Percentiles rank a stretch among this genome's conserved stretches.
Evolutionary conservation across 2,797 vertebrate species (phyloP).

Genomic region (Catharus ustulatus): DNA sequence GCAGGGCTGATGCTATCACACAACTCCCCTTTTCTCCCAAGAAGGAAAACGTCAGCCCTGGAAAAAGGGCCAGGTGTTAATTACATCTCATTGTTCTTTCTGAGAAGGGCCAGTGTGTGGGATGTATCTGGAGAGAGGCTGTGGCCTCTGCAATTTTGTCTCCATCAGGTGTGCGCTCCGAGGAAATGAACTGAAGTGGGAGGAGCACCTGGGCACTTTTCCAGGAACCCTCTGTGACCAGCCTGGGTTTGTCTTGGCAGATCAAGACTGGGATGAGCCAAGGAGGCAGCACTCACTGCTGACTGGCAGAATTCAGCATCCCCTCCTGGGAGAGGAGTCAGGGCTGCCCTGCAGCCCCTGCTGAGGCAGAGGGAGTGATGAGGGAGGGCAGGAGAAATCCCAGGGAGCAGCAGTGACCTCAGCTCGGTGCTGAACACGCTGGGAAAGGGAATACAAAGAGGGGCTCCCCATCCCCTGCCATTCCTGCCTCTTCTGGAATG

Average conservation of each 20-base stretch:
- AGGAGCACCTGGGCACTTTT: background rate
- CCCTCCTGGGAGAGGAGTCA: background rate
- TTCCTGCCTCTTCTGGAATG: background rate
- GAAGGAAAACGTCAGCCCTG: background rate
- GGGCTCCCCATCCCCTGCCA: background rate
- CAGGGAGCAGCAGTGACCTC: background rate
- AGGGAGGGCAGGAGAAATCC: background rate
- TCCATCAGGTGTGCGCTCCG: background rate
- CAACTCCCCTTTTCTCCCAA: background rate
- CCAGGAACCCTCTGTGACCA: background rate
- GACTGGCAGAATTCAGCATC: background rate
- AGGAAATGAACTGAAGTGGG: background rate
- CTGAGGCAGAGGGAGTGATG: background rate
- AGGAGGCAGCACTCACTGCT: background rate
- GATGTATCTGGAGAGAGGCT: background rate
- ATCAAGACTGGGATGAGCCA: background rate
- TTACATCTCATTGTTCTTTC: background rate
- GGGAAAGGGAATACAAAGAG: background rate
- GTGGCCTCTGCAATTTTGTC: background rate
- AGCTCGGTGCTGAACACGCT: fast-evolving
- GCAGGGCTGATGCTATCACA: background rate
- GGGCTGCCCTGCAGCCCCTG: background rate
- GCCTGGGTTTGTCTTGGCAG: background rate
- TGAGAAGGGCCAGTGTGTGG: background rate
- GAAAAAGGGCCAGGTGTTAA: background rate